Evolutionary conservation across 2,888 invertebrate species (phyloP).

Genomic region (Pseudeuparius sepicola): DNA sequence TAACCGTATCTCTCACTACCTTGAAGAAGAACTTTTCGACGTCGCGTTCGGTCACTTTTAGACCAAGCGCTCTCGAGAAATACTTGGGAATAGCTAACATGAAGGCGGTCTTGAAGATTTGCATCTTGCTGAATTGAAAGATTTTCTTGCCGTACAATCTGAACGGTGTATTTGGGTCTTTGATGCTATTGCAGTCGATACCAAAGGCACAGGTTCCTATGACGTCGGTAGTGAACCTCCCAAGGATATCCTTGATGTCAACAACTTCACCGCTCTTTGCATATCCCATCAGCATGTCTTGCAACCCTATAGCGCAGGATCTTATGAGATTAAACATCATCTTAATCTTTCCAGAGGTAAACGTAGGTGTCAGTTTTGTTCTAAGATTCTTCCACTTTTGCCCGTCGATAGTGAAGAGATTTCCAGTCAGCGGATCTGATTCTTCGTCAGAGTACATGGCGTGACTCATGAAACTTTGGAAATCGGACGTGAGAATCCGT

Average conservation of each 20-base stretch:
- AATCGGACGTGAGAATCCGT: constrained; percentile 48
- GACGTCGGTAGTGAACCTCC: constrained; percentile 47
- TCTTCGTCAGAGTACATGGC: constrained; percentile 15
- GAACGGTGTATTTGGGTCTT: constrained; percentile 43
- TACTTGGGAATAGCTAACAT: background rate
- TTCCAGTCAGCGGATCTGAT: constrained; percentile 17
- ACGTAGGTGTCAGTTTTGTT: constrained; percentile 43
- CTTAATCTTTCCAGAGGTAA: constrained; percentile 56
- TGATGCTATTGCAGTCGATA: constrained; percentile 45
- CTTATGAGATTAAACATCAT: constrained; percentile 51
- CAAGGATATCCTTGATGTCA: constrained; percentile 40
- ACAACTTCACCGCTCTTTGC: constrained; percentile 20
- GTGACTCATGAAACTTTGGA: constrained; percentile 31
- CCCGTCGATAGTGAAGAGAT: constrained; percentile 17
- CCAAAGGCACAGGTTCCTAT: constrained; percentile 49
- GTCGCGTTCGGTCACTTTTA: constrained; percentile 2
- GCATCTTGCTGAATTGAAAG: constrained; percentile 5
- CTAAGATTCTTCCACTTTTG: constrained; percentile 13
- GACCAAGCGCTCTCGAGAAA: background rate
- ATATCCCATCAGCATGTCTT: constrained; percentile 37
- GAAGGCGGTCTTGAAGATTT: background rate
- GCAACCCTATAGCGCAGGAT: constrained; percentile 43
- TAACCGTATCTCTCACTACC: constrained; percentile 1
- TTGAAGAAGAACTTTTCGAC: constrained; percentile 4
- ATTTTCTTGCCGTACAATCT: constrained; percentile 24